phyloP scores from a whole-genome alignment of 2,888 invertebrate genomes.

The Plebejus argus region DNA sequence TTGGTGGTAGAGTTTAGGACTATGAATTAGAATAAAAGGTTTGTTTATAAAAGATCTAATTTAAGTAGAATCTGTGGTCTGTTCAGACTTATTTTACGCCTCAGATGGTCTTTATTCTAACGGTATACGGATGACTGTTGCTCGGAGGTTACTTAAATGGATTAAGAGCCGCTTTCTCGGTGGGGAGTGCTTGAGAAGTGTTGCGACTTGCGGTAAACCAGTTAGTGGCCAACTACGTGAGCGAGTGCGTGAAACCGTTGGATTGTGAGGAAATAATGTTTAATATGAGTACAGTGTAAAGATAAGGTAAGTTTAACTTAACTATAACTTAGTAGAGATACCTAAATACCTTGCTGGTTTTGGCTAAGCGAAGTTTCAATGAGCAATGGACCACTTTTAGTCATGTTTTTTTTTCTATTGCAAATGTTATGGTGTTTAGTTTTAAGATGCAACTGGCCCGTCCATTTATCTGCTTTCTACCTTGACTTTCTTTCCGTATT shows the following conservation, averaged over 20 bases:
- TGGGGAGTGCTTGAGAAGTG: constrained; percentile 46
- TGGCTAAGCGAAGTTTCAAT: background rate
- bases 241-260: constrained; percentile 42
- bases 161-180: constrained; percentile 25
- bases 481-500: constrained; percentile 27
- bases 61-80: background rate
- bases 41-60: background rate
- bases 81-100: background rate
- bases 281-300: constrained; percentile 43
- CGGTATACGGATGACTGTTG: background rate
- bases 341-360: constrained; percentile 22
- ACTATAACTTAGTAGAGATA: background rate
- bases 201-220: constrained; percentile 38
- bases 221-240: constrained; percentile 46
- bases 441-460: constrained; percentile 27
- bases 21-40: too few relatives aligned
- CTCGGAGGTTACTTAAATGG: background rate
- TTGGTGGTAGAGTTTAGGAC: too few relatives aligned
- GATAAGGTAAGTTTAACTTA: constrained; percentile 42
- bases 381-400: constrained; percentile 49
- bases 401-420: constrained; percentile 33
- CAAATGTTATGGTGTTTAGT: constrained; percentile 20
- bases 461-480: constrained; percentile 28
- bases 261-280: constrained; percentile 39
- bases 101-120: background rate